Conservation (phyloP, 2,888 invertebrate genomes). For the Onchidella celtica region DNA sequence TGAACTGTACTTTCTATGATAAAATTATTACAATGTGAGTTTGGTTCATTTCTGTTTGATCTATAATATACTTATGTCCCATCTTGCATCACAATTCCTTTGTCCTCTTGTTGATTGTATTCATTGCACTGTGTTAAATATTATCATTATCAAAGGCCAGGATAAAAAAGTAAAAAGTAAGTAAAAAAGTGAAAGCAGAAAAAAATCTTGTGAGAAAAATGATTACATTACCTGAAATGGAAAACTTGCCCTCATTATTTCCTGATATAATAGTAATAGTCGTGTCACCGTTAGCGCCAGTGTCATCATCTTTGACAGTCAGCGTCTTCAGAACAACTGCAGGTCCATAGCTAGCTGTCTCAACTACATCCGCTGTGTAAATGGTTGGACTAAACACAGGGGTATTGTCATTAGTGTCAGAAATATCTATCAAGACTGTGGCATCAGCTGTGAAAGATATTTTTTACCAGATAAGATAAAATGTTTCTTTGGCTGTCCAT, state of each 20-base stretch:
- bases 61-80: too few species aligned
- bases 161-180: too few species aligned
- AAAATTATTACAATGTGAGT: too few species aligned
- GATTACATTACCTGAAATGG: slow-evolving; percentile 43
- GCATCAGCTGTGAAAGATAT: slow-evolving; percentile 22
- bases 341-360: slow-evolving; percentile 86
- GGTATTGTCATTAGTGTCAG: slow-evolving; percentile 69
- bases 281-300: slow-evolving; percentile 75
- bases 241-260: slow-evolving; percentile 40
- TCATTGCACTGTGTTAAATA: too few species aligned
- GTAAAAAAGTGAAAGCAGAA: too few species aligned
- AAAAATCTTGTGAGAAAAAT: too few species aligned
- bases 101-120: too few species aligned
- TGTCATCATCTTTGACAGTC: slow-evolving; percentile 95
- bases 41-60: too few species aligned
- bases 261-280: slow-evolving; percentile 51
- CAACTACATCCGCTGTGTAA: slow-evolving; percentile 92
- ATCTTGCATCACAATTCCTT: too few species aligned
- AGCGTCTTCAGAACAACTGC: slow-evolving; percentile 83
- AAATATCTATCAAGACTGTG: slow-evolving; percentile 64
- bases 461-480: not conserved
- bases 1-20: too few species aligned
- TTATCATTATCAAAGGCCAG: too few species aligned
- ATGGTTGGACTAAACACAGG: slow-evolving; percentile 88
- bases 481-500: too few species aligned